These are phyloP conservation scores for Lysandra bellargus DNA, from an alignment of 2,888 invertebrate species.

Conservation along the genomic window DNA sequence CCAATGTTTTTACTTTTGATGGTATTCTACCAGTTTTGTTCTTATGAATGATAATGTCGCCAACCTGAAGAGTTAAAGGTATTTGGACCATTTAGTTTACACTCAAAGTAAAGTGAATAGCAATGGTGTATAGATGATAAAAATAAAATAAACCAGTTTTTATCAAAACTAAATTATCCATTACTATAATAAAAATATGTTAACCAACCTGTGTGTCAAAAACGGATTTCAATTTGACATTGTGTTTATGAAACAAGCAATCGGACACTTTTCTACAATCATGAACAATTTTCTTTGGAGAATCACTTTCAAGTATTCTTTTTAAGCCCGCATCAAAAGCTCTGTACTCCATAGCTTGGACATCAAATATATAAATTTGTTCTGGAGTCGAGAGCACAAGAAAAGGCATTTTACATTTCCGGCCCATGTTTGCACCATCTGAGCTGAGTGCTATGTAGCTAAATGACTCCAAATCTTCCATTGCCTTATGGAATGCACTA, in stretches of 20 bases:
- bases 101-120: no score
- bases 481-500: conserved; percentile 63
- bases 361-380: conserved; percentile 76
- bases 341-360: conserved; percentile 71
- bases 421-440: conserved; percentile 73
- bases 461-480: conserved; percentile 62
- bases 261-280: conserved; percentile 81
- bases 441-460: conserved; percentile 64
- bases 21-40: conserved; percentile 66
- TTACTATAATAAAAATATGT: not conserved
- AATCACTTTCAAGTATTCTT: conserved; percentile 65
- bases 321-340: conserved; percentile 76
- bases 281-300: conserved; percentile 80
- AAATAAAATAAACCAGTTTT: not conserved
- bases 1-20: conserved; percentile 60
- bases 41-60: conserved; percentile 66
- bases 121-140: no score
- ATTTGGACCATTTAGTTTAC: not conserved
- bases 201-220: conserved; percentile 80
- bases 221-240: conserved; percentile 77
- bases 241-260: conserved; percentile 80
- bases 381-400: conserved; percentile 67
- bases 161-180: not conserved
- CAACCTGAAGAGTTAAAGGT: conserved; percentile 63
- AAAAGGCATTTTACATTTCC: conserved; percentile 75